Percentiles rank a stretch among this genome's conserved stretches.
These are phyloP conservation scores for Caradrina clavipalpis DNA, from an alignment of 2,888 invertebrate genomes.

Conservation along the genomic window DNA sequence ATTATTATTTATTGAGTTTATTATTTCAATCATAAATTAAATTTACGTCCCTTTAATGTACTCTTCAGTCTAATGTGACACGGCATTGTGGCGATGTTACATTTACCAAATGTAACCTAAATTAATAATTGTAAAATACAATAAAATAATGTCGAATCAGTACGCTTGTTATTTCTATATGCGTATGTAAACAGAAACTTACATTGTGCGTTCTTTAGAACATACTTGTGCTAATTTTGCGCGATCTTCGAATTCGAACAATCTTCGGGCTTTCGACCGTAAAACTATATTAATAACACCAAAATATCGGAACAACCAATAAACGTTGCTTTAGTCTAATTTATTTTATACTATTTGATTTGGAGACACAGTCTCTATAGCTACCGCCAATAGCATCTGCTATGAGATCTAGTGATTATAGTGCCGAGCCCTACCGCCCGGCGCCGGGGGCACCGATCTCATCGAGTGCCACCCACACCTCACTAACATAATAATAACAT, in stretches of 20 bases:
- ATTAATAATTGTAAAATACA: conserved; percentile 23
- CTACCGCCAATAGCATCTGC: conserved; percentile 55
- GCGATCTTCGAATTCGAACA: conserved; percentile 50
- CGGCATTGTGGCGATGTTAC: conserved; percentile 55
- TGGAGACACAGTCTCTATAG: conserved; percentile 63
- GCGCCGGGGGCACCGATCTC: conserved; percentile 55
- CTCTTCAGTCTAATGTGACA: conserved; percentile 64
- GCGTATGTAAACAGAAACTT: conserved; percentile 37
- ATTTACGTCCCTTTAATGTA: conserved; percentile 63
- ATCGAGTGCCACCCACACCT: conserved; percentile 58
- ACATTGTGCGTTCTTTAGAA: conserved; percentile 61
- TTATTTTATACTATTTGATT: conserved; percentile 59
- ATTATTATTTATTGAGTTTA: conserved; percentile 54
- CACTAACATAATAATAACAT: conserved; percentile 58
- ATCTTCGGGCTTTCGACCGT: conserved; percentile 66
- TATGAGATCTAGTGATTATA: conserved; percentile 58
- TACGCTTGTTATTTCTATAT: conserved; percentile 39
- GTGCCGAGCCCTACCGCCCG: conserved; percentile 27
- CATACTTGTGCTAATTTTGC: conserved; percentile 61
- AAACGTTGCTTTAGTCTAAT: conserved; percentile 63
- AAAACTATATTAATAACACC: conserved; percentile 61
- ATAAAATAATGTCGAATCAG: conserved; percentile 44
- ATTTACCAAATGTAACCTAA: conserved; percentile 35
- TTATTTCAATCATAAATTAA: conserved; percentile 62
- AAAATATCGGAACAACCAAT: conserved; percentile 69